A percentile compares a stretch with the other conserved stretches of the same genome.
phyloP scores from a whole-genome alignment of 2,113 vertebrate genomes.

The Pseudorhombus dupliciocellatus region DNA sequence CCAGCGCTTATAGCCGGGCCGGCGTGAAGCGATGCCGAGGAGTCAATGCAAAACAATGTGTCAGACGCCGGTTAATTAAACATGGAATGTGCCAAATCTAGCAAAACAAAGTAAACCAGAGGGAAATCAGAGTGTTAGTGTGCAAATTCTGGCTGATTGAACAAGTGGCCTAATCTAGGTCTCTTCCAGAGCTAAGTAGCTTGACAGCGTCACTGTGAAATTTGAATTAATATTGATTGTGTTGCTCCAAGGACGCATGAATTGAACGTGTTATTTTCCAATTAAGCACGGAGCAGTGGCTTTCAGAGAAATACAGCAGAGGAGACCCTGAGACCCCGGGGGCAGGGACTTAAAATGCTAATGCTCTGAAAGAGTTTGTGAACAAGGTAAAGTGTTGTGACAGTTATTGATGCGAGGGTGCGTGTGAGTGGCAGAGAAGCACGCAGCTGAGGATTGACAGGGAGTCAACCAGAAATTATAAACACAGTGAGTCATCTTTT shows the following conservation, averaged over 20 bases:
- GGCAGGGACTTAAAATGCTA: slow-evolving; percentile 60
- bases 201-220: slow-evolving; percentile 68
- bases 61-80: slow-evolving; percentile 62
- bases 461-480: not conserved
- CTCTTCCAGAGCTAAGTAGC: slow-evolving; percentile 59
- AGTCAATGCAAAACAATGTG: slow-evolving; percentile 35
- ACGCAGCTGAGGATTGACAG: not conserved
- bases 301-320: slow-evolving; percentile 45
- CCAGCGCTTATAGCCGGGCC: not conserved
- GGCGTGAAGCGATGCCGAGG: slow-evolving; percentile 22
- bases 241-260: slow-evolving; percentile 70
- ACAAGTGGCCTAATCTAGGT: slow-evolving; percentile 67
- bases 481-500: slow-evolving; percentile 7
- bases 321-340: slow-evolving; percentile 44
- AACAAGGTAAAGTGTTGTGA: slow-evolving; percentile 64
- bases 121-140: slow-evolving; percentile 48
- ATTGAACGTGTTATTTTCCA: slow-evolving; percentile 75
- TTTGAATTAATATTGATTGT: slow-evolving; percentile 79
- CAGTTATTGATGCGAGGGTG: slow-evolving; percentile 71
- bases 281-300: slow-evolving; percentile 63
- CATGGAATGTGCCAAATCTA: slow-evolving; percentile 53
- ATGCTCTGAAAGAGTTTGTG: slow-evolving; percentile 48
- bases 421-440: slow-evolving; percentile 32
- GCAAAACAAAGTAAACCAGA: slow-evolving; percentile 57
- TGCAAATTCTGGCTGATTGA: slow-evolving; percentile 61